Base-by-base conservation (phyloP, 1,140 invertebrate species). In the Hyphantria cunea region DNA sequence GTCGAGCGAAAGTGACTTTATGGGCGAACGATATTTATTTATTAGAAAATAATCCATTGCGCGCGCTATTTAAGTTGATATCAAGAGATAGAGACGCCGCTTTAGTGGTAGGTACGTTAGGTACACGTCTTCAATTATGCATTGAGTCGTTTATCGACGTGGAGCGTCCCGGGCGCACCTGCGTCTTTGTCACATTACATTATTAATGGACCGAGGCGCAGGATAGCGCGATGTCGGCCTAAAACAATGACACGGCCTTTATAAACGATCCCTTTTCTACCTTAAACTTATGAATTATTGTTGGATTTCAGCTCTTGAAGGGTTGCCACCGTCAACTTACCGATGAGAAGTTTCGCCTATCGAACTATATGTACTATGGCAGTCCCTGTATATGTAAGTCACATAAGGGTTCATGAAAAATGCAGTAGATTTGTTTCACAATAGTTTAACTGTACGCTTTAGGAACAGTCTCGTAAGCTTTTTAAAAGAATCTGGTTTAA, bases 51-150 rank as follows among this genome's bases (percentile, higher is more conserved):
- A 63, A 81, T 82, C 70, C 61, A 82, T 80, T 74, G 72, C 70
- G 73, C 59, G 72, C 68, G n/a, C 63, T 70, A 41, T 41, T 69
- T 59, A 68, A 70, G 69, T 55, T 12, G 54, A 48, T 58, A 42
- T 34, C n/a, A n/a, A n/a, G n/a, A 48, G 70, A 72, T 73, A 66
- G 62, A 50, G 49, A n/a, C n/a, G n/a, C n/a, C n/a, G n/a, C n/a
- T n/a, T n/a, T n/a, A n/a, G n/a, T n/a, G n/a, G n/a, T n/a, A n/a
- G n/a, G n/a, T n/a, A 64, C 58, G 68, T 67, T 70, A 74, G 78
- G 74, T 68, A 79, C 72, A 80, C 70, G 74, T 78, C 75, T n/a
- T n/a, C n/a, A n/a, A 74, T 88, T 88, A 88, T 88, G 85, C 83
- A 86, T 74, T 75, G 74, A 60, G 74, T 70, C 83, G 82, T 86